Percentiles rank a stretch among this genome's conserved stretches.
phyloP scores from a whole-genome alignment of 2,888 invertebrate genomes.

The Lithophane semibrunnea region DNA sequence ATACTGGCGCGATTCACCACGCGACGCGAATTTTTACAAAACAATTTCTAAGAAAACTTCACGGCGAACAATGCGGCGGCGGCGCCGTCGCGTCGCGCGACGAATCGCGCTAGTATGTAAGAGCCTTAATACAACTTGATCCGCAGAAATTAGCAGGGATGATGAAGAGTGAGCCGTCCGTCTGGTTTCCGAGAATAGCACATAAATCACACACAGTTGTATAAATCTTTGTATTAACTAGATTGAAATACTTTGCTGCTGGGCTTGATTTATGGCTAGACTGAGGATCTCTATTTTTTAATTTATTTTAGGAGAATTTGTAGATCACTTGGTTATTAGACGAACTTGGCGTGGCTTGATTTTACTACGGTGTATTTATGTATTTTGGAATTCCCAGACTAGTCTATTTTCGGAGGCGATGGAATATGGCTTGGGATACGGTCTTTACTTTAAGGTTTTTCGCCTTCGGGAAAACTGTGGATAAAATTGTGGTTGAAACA shows the following conservation, averaged over 20 bases:
- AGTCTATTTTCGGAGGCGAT: background rate
- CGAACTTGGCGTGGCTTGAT: background rate
- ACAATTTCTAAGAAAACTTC: too few relatives aligned
- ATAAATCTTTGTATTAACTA: conserved; percentile 48
- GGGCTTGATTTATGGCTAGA: conserved; percentile 24
- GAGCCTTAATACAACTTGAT: conserved; percentile 24
- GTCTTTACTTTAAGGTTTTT: background rate
- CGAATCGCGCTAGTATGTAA: too few relatives aligned
- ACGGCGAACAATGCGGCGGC: too few relatives aligned
- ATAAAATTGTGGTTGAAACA: too few relatives aligned
- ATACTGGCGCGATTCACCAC: too few relatives aligned
- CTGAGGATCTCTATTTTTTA: conserved; percentile 3
- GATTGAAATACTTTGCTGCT: conserved; percentile 29
- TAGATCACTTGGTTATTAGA: conserved; percentile 5
- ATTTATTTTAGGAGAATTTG: conserved; percentile 12
- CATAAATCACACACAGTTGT: conserved; percentile 32
- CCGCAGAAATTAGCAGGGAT: conserved; percentile 33
- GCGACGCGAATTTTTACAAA: too few relatives aligned
- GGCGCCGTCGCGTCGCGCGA: too few relatives aligned
- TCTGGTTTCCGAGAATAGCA: conserved; percentile 30
- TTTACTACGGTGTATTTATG: background rate
- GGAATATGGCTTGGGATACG: background rate
- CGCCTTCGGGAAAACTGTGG: too few relatives aligned
- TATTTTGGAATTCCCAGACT: background rate
- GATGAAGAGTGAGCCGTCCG: conserved; percentile 16